Percentiles rank a stretch among this genome's conserved stretches.
phyloP scores from a whole-genome alignment of 1,140 invertebrate species.

The Lepidurus arcticus region DNA sequence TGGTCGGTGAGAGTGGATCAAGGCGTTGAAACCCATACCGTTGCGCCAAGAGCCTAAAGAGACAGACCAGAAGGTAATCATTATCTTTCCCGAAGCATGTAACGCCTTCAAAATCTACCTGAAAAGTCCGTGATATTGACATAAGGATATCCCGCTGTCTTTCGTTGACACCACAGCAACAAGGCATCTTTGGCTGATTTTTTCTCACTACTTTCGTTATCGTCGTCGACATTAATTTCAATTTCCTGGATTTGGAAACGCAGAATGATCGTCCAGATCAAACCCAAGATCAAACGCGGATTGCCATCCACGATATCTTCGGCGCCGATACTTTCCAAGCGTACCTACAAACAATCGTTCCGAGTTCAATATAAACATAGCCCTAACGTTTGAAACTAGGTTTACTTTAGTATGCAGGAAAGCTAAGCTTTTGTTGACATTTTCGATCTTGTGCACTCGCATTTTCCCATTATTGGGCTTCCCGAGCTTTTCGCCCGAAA shows the following conservation, averaged over 20 bases:
- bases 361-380: not conserved
- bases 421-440: slow-evolving; percentile 95
- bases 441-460: slow-evolving; percentile 98
- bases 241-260: slow-evolving; percentile 98
- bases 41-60: slow-evolving; percentile 85
- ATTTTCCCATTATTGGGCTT: slow-evolving; percentile 94
- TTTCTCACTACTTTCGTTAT: slow-evolving; percentile 95
- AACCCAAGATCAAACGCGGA: slow-evolving; percentile 82
- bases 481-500: slow-evolving; percentile 94
- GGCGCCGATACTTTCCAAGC: slow-evolving; percentile 95
- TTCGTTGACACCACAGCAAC: slow-evolving; percentile 96
- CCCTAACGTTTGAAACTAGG: not conserved
- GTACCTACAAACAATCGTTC: slow-evolving; percentile 57
- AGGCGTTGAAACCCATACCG: slow-evolving; percentile 92
- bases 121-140: slow-evolving; percentile 78
- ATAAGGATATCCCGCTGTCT: slow-evolving; percentile 65
- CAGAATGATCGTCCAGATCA: slow-evolving; percentile 98
- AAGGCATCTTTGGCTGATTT: slow-evolving; percentile 98
- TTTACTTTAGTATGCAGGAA: slow-evolving; percentile 94
- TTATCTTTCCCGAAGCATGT: slow-evolving; percentile 8
- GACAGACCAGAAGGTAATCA: slow-evolving; percentile 41
- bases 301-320: slow-evolving; percentile 98
- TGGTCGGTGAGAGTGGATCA: slow-evolving; percentile 91
- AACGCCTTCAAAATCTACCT: slow-evolving; percentile 44
- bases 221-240: slow-evolving; percentile 95